phyloP scores from a whole-genome alignment of 2,888 invertebrate genomes.

The Drosophila nr. fundita region DNA sequence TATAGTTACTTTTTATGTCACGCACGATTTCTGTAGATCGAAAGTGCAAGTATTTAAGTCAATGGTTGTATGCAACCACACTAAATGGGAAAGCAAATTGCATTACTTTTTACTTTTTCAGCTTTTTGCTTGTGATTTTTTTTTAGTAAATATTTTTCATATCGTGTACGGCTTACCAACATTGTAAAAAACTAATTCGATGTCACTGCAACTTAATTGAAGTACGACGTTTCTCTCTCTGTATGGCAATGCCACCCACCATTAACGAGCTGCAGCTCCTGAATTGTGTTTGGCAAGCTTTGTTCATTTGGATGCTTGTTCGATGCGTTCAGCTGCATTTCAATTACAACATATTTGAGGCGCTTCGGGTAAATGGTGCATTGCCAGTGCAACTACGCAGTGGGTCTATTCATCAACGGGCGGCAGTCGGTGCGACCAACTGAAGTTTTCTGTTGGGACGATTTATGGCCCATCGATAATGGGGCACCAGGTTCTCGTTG shows the following conservation, averaged over 20 bases:
- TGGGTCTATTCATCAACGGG: slow-evolving; percentile 57
- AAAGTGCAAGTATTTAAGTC: background rate
- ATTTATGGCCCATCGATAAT: slow-evolving; percentile 60
- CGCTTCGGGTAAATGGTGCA: slow-evolving; percentile 29
- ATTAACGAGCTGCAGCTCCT: slow-evolving; percentile 39
- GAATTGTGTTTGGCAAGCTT: slow-evolving; percentile 30
- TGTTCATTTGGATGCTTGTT: slow-evolving; percentile 45
- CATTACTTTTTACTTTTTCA: background rate
- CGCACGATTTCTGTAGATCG: background rate
- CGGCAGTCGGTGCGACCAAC: slow-evolving; percentile 17
- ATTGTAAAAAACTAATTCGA: background rate
- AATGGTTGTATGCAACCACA: background rate
- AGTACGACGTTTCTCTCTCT: background rate
- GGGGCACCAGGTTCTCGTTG: slow-evolving; percentile 43
- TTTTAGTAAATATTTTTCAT: background rate
- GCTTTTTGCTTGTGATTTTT: background rate
- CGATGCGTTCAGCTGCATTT: slow-evolving; percentile 69
- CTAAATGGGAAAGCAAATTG: background rate
- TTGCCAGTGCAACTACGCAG: slow-evolving; percentile 17
- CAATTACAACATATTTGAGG: slow-evolving; percentile 76
- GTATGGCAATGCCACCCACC: background rate
- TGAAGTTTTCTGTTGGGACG: slow-evolving; percentile 14
- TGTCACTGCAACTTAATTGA: background rate
- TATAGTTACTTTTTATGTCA: background rate
- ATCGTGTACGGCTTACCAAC: background rate